These are phyloP conservation scores for Drosophila insularis DNA, from an alignment of 1,140 invertebrate species.

Conservation along the genomic window DNA sequence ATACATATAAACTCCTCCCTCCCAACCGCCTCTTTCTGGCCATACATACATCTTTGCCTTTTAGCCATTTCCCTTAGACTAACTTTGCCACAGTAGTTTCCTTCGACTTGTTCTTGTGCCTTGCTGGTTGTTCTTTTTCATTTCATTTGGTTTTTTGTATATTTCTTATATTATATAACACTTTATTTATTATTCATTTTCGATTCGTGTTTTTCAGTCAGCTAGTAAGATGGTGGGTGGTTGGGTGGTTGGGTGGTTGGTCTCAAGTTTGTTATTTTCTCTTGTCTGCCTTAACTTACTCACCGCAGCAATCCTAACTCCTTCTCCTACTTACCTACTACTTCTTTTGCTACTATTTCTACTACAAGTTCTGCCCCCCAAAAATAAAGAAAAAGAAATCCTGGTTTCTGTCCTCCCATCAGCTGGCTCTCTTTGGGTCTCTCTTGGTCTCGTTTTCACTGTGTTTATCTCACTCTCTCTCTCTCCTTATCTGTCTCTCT, in stretches of 20 bases:
- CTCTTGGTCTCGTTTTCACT: background rate
- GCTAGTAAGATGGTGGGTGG: conserved; percentile 38
- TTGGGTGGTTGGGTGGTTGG: no score
- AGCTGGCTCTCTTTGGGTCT: conserved; percentile 1
- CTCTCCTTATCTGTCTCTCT: background rate
- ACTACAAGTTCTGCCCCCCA: background rate
- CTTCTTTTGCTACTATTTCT: background rate
- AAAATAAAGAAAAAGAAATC: background rate
- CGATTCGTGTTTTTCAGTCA: conserved; percentile 69
- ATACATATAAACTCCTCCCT: conserved; percentile 11
- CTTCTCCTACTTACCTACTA: background rate
- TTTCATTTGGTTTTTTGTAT: conserved; percentile 41
- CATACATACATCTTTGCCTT: conserved; percentile 11
- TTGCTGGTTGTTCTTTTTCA: conserved; percentile 32
- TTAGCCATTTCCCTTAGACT: background rate
- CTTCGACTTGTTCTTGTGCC: conserved; percentile 57
- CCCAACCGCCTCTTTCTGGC: no score
- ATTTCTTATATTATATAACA: conserved; percentile 82
- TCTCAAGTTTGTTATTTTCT: conserved; percentile 80
- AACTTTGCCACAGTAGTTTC: background rate
- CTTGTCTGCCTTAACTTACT: conserved; percentile 73
- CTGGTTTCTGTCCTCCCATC: background rate
- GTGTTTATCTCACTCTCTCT: background rate
- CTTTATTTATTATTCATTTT: conserved; percentile 82
- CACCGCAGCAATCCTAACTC: conserved; percentile 55